phyloP scores from a whole-genome alignment of 1,140 invertebrate genomes.

The Centruroides sculpturatus region DNA sequence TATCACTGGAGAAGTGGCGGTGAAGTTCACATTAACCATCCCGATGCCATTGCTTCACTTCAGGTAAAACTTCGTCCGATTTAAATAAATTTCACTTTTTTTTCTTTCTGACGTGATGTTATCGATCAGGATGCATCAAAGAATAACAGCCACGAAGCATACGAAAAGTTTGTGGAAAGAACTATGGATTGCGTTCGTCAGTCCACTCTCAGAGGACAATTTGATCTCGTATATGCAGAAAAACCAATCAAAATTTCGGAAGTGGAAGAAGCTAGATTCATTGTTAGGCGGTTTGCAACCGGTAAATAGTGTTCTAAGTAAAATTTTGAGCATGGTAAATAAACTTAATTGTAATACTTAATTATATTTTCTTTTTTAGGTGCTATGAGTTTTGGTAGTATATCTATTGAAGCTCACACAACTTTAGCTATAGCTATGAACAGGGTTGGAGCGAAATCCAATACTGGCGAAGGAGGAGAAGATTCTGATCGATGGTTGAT shows the following conservation, averaged over 20 bases:
- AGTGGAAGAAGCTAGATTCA: slow-evolving; percentile 80
- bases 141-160: slow-evolving; percentile 64
- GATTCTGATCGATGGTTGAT: slow-evolving; percentile 63
- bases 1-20: slow-evolving; percentile 95
- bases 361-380: slow-evolving; percentile 30
- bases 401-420: slow-evolving; percentile 84
- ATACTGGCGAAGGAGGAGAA: slow-evolving; percentile 89
- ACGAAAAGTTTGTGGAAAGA: slow-evolving; percentile 74
- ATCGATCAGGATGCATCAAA: slow-evolving; percentile 56
- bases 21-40: slow-evolving; percentile 97
- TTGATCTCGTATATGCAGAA: slow-evolving; percentile 64
- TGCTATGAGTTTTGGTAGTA: slow-evolving; percentile 87
- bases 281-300: slow-evolving; percentile 79
- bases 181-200: slow-evolving; percentile 70
- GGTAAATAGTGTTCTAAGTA: slow-evolving; percentile 25
- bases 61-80: slow-evolving; percentile 39
- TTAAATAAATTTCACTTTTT: not conserved
- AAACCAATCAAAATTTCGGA: slow-evolving; percentile 59
- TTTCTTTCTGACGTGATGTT: not conserved
- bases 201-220: slow-evolving; percentile 83
- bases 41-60: slow-evolving; percentile 79
- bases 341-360: not conserved
- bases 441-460: slow-evolving; percentile 83
- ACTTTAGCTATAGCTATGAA: slow-evolving; percentile 97
- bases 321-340: not conserved